Evolutionary conservation across 2,113 vertebrate species (phyloP).

Genomic region (Pterocles burchelli): DNA sequence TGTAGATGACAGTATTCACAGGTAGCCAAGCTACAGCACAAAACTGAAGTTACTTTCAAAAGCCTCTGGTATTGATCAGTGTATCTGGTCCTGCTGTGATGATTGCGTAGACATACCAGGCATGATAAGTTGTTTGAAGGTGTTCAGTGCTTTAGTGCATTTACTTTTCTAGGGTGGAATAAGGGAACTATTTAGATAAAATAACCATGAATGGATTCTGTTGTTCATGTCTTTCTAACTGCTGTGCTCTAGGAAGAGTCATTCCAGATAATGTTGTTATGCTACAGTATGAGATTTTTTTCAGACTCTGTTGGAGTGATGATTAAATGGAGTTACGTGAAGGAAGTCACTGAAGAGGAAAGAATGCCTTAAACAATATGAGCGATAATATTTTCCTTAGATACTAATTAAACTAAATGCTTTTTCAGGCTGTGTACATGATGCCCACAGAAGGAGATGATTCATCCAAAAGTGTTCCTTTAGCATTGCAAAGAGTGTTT

Average conservation of each 20-base stretch:
- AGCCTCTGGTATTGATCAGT: background rate
- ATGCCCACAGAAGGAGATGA: conserved; percentile 99
- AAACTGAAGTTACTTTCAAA: background rate
- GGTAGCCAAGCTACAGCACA: background rate
- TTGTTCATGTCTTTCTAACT: background rate
- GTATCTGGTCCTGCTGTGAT: background rate
- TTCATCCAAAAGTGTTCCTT: conserved; percentile 97
- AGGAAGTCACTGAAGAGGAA: background rate
- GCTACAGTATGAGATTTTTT: background rate
- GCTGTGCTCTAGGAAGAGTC: background rate
- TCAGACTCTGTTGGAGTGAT: background rate
- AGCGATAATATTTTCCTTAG: background rate
- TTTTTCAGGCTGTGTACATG: conserved; percentile 95
- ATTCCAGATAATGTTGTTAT: background rate
- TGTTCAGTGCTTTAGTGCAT: background rate
- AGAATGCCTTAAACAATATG: background rate
- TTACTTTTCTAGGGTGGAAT: background rate
- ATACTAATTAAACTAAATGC: conserved; percentile 50
- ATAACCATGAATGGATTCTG: background rate
- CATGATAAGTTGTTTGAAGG: background rate
- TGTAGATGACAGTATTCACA: background rate
- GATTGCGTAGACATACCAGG: background rate
- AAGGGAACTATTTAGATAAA: background rate
- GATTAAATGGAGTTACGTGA: background rate
- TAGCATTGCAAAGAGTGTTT: conserved; percentile 97